A percentile compares a stretch with the other conserved stretches of the same genome.
Evolutionary conservation across 2,113 vertebrate species (phyloP).

Genomic region (Tympanuchus pallidicinctus): DNA sequence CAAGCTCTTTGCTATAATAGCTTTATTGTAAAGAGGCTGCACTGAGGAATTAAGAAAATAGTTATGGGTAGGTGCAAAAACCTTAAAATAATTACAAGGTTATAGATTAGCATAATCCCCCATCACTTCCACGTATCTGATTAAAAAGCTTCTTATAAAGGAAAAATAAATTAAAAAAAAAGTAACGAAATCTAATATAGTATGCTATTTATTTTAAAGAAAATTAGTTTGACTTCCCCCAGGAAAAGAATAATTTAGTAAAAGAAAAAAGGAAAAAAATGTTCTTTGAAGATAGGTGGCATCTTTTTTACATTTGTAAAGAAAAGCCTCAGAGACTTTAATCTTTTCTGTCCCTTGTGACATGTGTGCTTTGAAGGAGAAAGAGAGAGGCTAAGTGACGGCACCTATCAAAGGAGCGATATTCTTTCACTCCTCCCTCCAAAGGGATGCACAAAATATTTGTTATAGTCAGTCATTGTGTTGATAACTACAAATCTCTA

Average conservation of each 20-base stretch:
- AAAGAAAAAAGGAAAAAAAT: background rate
- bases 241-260: constrained; percentile 18
- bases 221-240: constrained; percentile 33
- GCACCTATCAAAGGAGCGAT: background rate
- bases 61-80: background rate
- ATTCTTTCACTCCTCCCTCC: background rate
- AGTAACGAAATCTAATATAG: background rate
- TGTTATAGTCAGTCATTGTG: background rate
- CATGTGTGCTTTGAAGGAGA: background rate
- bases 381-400: background rate
- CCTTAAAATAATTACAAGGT: background rate
- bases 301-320: background rate
- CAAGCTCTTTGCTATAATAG: background rate
- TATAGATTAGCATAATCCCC: background rate
- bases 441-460: background rate
- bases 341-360: background rate
- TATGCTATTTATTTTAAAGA: constrained; percentile 16
- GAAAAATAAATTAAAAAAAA: background rate
- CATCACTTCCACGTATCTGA: background rate
- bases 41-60: background rate
- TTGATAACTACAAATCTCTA: background rate
- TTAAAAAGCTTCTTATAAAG: constrained; percentile 4
- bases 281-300: background rate
- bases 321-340: background rate
- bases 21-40: background rate